Percentiles rank a stretch among this genome's conserved stretches.
Evolutionary conservation across 2,797 vertebrate species (phyloP).

Genomic region (Spinus olivaceus): DNA sequence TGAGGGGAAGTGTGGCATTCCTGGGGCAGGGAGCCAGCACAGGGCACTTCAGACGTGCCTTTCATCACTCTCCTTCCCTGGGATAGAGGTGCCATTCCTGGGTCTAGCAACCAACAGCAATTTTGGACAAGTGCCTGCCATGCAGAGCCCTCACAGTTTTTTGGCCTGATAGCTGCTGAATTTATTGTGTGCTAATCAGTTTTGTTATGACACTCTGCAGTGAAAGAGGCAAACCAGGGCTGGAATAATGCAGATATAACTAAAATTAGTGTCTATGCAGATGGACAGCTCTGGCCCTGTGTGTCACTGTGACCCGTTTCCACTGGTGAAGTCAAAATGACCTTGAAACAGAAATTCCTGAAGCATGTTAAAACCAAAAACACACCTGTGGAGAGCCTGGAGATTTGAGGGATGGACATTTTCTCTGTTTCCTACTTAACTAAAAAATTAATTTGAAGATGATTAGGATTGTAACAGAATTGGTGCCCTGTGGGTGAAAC

Average conservation of each 20-base stretch:
- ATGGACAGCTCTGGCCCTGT: background rate
- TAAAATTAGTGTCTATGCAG: background rate
- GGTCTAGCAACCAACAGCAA: constrained; percentile 6
- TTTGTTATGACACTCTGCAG: background rate
- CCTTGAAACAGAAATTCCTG: background rate
- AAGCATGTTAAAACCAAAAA: background rate
- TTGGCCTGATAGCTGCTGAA: background rate
- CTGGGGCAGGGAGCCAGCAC: constrained; percentile 56
- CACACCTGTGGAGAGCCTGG: background rate
- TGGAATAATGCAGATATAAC: background rate
- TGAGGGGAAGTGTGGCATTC: constrained; percentile 64
- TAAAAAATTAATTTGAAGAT: background rate
- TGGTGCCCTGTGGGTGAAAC: background rate
- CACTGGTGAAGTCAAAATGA: background rate
- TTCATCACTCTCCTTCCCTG: constrained; percentile 39
- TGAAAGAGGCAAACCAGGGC: background rate
- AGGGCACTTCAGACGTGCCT: constrained; percentile 26
- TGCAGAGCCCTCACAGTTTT: background rate
- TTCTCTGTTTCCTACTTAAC: background rate
- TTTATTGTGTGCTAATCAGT: background rate
- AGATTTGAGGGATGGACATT: background rate
- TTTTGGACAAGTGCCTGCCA: background rate
- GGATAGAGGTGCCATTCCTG: background rate
- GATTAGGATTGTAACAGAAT: background rate
- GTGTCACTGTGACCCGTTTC: background rate